Evolutionary conservation across 2,797 vertebrate genomes (phyloP).

Genomic region (Lacerta bilineata): DNA sequence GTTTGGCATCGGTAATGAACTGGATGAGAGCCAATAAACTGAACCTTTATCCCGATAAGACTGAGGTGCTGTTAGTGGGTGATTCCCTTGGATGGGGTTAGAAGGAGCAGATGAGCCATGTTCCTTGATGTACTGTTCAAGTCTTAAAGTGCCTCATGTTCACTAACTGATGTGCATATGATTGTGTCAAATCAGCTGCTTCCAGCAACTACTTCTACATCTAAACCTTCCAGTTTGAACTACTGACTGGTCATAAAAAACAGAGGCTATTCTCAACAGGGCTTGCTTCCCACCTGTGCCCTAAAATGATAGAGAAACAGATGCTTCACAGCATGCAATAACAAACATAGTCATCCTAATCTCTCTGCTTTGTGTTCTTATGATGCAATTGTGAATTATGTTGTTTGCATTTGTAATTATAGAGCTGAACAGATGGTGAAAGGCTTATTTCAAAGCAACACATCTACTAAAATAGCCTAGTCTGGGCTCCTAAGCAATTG

Average conservation of each 20-base stretch:
- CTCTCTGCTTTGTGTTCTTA: constrained; percentile 39
- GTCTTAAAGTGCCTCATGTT: not conserved
- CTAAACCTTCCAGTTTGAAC: fast-evolving
- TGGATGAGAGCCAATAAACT: no score
- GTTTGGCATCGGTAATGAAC: no score
- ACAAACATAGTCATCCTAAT: constrained; percentile 39
- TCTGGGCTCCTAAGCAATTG: constrained; percentile 52
- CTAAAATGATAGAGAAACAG: constrained; percentile 43
- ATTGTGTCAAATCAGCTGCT: not conserved
- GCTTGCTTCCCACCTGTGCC: constrained; percentile 25
- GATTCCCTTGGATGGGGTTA: no score
- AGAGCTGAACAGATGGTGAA: constrained; percentile 66
- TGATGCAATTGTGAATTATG: constrained; percentile 57
- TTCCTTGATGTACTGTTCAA: no score
- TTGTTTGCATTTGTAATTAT: constrained; percentile 63
- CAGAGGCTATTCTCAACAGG: constrained; percentile 10
- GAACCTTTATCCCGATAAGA: no score
- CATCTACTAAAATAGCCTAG: constrained; percentile 57
- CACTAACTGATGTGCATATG: not conserved
- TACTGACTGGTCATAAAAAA: constrained; percentile 32
- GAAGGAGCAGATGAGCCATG: no score
- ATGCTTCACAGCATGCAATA: constrained; percentile 50
- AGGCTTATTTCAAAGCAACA: constrained; percentile 62
- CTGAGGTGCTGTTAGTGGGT: no score
- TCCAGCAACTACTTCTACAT: fast-evolving